Conservation (phyloP, 2,797 vertebrate species). For the Rhinichthys osculus region DNA sequence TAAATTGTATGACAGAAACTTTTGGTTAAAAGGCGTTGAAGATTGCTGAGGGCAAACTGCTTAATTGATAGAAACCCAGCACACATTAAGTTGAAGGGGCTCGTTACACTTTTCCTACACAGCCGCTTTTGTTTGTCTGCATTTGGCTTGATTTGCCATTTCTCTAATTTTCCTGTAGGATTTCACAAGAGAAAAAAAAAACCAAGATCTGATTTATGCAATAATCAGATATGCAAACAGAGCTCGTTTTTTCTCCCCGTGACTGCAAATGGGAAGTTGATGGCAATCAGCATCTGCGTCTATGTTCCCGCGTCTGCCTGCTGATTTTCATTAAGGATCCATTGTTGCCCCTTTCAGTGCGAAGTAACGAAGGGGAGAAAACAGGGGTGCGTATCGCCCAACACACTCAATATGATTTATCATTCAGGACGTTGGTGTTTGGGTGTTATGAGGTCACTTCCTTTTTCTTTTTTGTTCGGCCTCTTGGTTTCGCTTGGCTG, state of each 20-base stretch:
- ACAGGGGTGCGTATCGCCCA: slow-evolving; percentile 44
- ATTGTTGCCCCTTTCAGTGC: slow-evolving; percentile 50
- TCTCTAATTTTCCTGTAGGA: slow-evolving; percentile 47
- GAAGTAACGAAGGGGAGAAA: slow-evolving; percentile 25
- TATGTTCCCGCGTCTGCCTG: slow-evolving; percentile 48
- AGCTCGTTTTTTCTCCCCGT: slow-evolving; percentile 44
- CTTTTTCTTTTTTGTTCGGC: slow-evolving; percentile 47
- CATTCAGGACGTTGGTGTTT: slow-evolving; percentile 42
- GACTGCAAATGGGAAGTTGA: slow-evolving; percentile 64
- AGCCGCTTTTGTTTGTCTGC: slow-evolving; percentile 20
- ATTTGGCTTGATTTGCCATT: slow-evolving; percentile 33
- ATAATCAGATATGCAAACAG: slow-evolving; percentile 65
- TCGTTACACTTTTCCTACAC: slow-evolving; percentile 14
- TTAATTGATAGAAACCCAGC: slow-evolving; percentile 38
- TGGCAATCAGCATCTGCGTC: slow-evolving; percentile 53
- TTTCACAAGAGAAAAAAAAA: slow-evolving; percentile 51
- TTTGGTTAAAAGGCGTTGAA: slow-evolving; percentile 11
- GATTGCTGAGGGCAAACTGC: slow-evolving; percentile 16
- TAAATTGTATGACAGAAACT: background rate
- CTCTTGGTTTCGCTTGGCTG: slow-evolving; percentile 41
- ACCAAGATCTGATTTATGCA: slow-evolving; percentile 61
- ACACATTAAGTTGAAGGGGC: background rate
- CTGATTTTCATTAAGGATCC: slow-evolving; percentile 60
- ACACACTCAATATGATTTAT: slow-evolving; percentile 53
- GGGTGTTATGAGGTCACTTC: slow-evolving; percentile 57